Percentiles rank a stretch among this genome's conserved stretches.
These are phyloP conservation scores for Alviniconcha strummeri DNA, from an alignment of 2,888 invertebrate genomes.

Conservation along the genomic window DNA sequence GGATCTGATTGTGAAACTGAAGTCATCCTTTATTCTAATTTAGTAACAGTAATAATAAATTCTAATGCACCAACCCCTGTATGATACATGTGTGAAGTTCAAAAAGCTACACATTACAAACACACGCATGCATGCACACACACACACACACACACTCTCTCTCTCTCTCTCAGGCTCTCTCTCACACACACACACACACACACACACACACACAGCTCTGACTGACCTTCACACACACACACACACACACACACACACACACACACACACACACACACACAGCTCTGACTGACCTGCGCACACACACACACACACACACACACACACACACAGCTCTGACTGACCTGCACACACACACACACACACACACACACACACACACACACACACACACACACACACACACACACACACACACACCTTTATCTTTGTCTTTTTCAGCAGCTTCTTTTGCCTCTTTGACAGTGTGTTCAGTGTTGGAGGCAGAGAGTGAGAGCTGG, in stretches of 20 bases:
- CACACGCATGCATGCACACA: no score
- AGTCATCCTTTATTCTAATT: no score
- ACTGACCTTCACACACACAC: background rate
- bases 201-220: background rate
- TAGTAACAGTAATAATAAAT: no score
- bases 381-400: no score
- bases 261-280: slow-evolving; percentile 5
- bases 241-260: background rate
- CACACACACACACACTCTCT: no score
- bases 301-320: slow-evolving; percentile 8
- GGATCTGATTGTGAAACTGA: no score
- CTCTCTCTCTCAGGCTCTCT: no score
- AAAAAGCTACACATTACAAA: no score
- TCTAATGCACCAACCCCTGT: no score
- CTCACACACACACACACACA: background rate
- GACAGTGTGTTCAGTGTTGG: slow-evolving; percentile 21
- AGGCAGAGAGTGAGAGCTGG: slow-evolving; percentile 51
- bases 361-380: no score
- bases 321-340: background rate
- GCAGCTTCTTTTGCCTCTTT: slow-evolving; percentile 38
- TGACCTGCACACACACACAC: background rate
- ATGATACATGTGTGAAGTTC: no score
- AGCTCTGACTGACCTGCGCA: background rate
- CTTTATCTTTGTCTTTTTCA: slow-evolving; percentile 48
- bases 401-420: slow-evolving; percentile 15